phyloP scores from a whole-genome alignment of 1,140 invertebrate genomes.

The Vollenhovia emeryi region DNA sequence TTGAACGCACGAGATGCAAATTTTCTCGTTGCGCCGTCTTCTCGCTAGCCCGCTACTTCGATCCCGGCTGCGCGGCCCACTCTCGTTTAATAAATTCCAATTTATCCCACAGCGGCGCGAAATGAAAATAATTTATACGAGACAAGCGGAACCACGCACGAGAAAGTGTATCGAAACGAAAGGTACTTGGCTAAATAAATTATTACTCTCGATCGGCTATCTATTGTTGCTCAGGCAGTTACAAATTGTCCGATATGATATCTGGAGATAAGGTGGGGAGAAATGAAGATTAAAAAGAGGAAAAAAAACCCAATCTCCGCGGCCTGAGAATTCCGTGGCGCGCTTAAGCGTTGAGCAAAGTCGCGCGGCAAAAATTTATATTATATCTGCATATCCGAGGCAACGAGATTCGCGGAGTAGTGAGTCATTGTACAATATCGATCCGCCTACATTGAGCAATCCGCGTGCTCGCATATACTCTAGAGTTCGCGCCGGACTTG shows the following conservation, averaged over 20 bases:
- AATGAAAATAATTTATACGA: not conserved
- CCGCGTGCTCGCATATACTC: not conserved
- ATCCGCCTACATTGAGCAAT: constrained; percentile 51
- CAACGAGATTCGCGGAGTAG: constrained; percentile 26
- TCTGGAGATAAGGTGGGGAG: not conserved
- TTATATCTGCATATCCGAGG: constrained; percentile 20
- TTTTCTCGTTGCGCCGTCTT: constrained; percentile 6
- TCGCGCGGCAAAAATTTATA: not conserved
- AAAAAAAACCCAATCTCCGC: not conserved
- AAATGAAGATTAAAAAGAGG: not conserved
- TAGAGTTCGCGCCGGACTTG: constrained; percentile 16
- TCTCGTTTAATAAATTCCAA: constrained; percentile 19
- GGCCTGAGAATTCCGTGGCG: not conserved
- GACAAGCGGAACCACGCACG: not conserved
- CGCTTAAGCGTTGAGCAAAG: not conserved
- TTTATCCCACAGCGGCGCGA: not conserved
- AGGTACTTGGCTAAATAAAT: not conserved
- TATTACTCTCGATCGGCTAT: not conserved
- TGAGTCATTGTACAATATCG: constrained; percentile 56
- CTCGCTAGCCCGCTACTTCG: not conserved
- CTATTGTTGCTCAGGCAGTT: not conserved
- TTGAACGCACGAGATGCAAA: constrained; percentile 5
- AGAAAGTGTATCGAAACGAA: no score
- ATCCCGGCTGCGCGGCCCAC: not conserved
- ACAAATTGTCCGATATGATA: not conserved